Conservation (phyloP, 2,113 vertebrate species). For the Aldabrachelys gigantea region DNA sequence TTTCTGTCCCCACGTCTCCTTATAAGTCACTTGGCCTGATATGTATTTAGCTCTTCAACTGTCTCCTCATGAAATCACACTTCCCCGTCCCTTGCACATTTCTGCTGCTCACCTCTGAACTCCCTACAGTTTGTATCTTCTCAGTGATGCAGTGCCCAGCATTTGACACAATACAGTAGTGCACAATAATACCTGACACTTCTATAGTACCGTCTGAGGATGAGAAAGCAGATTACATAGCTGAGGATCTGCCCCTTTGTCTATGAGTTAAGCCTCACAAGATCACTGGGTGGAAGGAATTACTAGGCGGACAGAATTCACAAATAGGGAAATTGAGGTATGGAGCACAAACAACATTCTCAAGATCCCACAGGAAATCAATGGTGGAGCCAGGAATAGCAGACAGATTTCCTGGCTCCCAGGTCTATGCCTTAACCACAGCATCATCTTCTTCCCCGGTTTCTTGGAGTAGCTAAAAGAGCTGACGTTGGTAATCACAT, state of each 20-base stretch:
- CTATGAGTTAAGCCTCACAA: background rate
- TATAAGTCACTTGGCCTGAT: background rate
- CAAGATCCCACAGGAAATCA: background rate
- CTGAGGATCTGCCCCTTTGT: background rate
- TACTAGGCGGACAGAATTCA: background rate
- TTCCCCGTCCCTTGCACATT: background rate
- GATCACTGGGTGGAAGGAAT: background rate
- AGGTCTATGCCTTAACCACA: background rate
- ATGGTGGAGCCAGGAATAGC: background rate
- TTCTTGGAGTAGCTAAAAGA: background rate
- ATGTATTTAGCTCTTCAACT: background rate
- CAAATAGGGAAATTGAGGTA: background rate
- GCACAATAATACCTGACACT: background rate
- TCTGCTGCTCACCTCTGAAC: accelerated
- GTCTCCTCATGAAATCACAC: background rate
- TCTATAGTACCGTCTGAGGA: background rate
- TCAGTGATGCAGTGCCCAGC: background rate
- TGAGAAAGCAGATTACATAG: no score
- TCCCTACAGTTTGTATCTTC: background rate
- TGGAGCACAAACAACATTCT: background rate
- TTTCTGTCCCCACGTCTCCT: background rate
- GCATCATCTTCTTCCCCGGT: background rate
- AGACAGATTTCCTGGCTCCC: background rate
- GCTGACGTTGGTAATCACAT: background rate
- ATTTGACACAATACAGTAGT: background rate